These are phyloP conservation scores for Myiozetetes cayanensis DNA, from an alignment of 2,113 vertebrate species.

Conservation along the genomic window DNA sequence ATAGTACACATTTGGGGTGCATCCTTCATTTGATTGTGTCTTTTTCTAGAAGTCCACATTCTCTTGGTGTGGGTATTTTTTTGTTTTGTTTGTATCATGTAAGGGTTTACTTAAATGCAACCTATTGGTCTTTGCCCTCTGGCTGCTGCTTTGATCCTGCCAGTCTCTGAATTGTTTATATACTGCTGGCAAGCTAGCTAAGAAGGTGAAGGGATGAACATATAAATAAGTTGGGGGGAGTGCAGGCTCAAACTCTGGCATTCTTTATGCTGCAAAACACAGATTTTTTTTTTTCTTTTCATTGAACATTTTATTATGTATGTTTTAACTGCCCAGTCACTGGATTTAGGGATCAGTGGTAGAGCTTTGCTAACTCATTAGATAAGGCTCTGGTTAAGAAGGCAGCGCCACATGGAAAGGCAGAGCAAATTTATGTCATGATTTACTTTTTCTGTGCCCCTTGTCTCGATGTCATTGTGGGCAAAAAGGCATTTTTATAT, in stretches of 20 bases:
- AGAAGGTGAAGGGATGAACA: background rate
- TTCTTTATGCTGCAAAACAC: background rate
- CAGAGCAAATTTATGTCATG: background rate
- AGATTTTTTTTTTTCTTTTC: background rate
- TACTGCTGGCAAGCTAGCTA: background rate
- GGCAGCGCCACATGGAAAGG: background rate
- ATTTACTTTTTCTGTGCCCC: background rate
- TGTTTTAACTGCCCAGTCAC: background rate
- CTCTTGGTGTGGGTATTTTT: background rate
- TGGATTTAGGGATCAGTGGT: background rate
- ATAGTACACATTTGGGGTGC: background rate
- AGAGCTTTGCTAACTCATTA: background rate
- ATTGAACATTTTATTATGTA: background rate
- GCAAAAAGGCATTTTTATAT: background rate
- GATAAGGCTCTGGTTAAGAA: background rate
- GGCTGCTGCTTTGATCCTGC: background rate
- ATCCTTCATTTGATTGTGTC: background rate
- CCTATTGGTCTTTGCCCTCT: background rate
- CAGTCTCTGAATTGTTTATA: background rate
- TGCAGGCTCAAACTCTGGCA: background rate
- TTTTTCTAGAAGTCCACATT: background rate
- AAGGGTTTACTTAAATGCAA: background rate
- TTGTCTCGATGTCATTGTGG: background rate
- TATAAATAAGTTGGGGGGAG: background rate
- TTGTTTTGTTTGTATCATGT: background rate